Evolutionary conservation across 2,113 vertebrate species (phyloP).

Genomic region (Cinclus mexicanus): DNA sequence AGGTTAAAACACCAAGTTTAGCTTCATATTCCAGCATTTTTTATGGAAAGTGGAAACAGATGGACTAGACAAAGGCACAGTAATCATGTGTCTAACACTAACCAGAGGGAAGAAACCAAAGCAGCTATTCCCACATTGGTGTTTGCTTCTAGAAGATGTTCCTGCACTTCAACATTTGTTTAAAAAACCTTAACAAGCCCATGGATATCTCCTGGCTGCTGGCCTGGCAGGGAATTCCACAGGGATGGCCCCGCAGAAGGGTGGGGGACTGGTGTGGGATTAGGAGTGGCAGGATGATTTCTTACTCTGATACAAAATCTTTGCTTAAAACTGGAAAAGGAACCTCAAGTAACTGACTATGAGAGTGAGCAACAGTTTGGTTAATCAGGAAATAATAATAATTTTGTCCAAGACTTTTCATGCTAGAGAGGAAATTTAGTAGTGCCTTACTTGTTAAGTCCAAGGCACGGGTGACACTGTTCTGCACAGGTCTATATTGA

Average conservation of each 20-base stretch:
- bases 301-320: background rate
- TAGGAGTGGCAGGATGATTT: background rate
- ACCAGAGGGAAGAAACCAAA: background rate
- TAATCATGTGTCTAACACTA: background rate
- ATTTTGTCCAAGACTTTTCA: background rate
- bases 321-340: background rate
- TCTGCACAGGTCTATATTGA: background rate
- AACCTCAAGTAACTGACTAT: background rate
- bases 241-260: background rate
- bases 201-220: background rate
- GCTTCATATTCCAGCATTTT: background rate
- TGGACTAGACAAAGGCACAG: background rate
- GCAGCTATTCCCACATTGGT: background rate
- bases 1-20: background rate
- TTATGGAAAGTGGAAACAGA: conserved; percentile 11
- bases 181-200: background rate
- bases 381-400: background rate
- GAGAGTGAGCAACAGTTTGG: background rate
- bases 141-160: background rate
- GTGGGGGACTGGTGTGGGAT: background rate
- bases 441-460: background rate
- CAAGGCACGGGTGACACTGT: background rate
- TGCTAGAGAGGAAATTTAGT: background rate
- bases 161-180: background rate
- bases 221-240: background rate